phyloP scores from a whole-genome alignment of 2,888 invertebrate genomes.

The Camponotus fellah region DNA sequence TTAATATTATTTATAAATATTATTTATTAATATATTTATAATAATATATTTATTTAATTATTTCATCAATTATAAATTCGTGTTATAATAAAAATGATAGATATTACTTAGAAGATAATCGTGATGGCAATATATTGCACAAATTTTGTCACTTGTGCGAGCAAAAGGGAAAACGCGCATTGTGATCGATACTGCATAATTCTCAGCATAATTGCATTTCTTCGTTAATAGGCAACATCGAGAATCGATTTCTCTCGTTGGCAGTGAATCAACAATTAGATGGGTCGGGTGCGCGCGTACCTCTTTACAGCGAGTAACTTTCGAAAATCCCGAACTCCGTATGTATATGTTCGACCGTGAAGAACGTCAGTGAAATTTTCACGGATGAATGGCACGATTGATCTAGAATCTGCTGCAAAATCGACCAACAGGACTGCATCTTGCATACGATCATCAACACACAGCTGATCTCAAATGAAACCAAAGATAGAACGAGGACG shows the following conservation, averaged over 20 bases:
- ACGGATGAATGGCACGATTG: slow-evolving; percentile 64
- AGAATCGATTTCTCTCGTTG: slow-evolving; percentile 70
- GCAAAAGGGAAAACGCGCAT: slow-evolving; percentile 49
- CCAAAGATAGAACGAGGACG: slow-evolving; percentile 18
- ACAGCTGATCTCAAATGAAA: background rate
- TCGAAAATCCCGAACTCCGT: slow-evolving; percentile 70
- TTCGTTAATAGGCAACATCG: slow-evolving; percentile 67
- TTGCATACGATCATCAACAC: background rate
- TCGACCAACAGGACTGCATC: slow-evolving; percentile 41
- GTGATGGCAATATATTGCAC: background rate
- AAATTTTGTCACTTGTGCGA: slow-evolving; percentile 14
- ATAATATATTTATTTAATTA: background rate
- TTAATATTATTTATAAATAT: too few relatives aligned
- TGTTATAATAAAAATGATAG: background rate
- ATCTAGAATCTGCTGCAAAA: slow-evolving; percentile 57
- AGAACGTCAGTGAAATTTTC: slow-evolving; percentile 70
- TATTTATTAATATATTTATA: too few relatives aligned
- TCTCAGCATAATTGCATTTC: slow-evolving; percentile 67
- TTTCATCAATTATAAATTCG: background rate
- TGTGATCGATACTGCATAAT: slow-evolving; percentile 63
- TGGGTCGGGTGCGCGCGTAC: slow-evolving; percentile 33
- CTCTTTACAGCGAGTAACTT: slow-evolving; percentile 59
- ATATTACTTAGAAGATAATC: background rate
- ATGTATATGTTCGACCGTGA: background rate
- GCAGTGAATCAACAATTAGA: slow-evolving; percentile 64